A percentile compares a stretch with the other conserved stretches of the same genome.
Conservation (phyloP, 2,797 vertebrate genomes). For the Pseudomugil gertrudae region DNA sequence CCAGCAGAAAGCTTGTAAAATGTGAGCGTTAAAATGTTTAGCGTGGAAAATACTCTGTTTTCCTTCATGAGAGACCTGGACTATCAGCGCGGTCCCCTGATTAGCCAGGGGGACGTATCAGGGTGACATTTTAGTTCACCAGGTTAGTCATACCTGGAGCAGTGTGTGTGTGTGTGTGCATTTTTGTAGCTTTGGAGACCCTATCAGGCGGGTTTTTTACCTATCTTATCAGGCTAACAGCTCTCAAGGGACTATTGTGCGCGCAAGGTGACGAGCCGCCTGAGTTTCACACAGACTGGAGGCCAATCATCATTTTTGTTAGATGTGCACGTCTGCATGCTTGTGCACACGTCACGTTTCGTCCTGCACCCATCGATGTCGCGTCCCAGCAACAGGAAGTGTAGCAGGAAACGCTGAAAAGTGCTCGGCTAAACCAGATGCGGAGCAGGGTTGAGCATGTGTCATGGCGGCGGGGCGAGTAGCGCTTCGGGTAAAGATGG, state of each 20-base stretch:
- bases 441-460: constrained; percentile 20
- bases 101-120: constrained; percentile 43
- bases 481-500: constrained; percentile 7
- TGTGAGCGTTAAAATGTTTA: constrained; percentile 3
- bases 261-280: constrained; percentile 64
- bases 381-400: background rate
- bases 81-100: constrained; percentile 60
- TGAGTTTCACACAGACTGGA: constrained; percentile 37
- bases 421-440: constrained; percentile 30
- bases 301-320: constrained; percentile 21
- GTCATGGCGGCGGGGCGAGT: background rate
- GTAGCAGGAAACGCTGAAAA: constrained; percentile 3
- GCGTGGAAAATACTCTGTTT: constrained; percentile 32
- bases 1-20: constrained; percentile 29
- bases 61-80: constrained; percentile 23
- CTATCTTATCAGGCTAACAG: constrained; percentile 79
- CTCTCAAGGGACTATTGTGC: constrained; percentile 72
- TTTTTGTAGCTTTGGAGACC: constrained; percentile 60
- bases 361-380: background rate
- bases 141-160: constrained; percentile 63
- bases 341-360: background rate
- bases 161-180: constrained; percentile 27
- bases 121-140: constrained; percentile 52
- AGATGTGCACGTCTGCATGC: constrained; percentile 12
- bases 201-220: constrained; percentile 66